These are phyloP conservation scores for Macrosiphum euphorbiae DNA, from an alignment of 2,888 invertebrate genomes.

Conservation along the genomic window DNA sequence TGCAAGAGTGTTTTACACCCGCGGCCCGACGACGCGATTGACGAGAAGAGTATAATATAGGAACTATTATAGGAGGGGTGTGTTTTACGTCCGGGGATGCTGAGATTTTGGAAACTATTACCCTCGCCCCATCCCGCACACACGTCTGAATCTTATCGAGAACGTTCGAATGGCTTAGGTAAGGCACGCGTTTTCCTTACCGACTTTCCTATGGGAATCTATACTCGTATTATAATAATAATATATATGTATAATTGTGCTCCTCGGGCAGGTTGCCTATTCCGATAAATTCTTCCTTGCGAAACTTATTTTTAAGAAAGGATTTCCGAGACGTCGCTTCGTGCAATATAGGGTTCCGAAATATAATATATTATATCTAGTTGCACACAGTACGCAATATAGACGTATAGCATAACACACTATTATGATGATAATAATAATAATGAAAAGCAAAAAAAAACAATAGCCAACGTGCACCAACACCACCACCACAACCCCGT, in stretches of 20 bases:
- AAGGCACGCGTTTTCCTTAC: neutral
- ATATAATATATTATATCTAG: neutral
- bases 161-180: neutral
- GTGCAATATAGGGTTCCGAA: neutral
- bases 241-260: neutral
- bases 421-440: neutral
- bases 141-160: neutral
- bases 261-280: neutral
- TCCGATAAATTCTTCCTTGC: neutral
- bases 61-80: neutral
- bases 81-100: neutral
- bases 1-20: neutral
- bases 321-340: neutral
- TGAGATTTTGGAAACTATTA: neutral
- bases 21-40: neutral
- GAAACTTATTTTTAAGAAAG: neutral
- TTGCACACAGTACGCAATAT: neutral
- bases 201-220: constrained; percentile 2
- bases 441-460: constrained; percentile 12
- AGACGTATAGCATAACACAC: neutral
- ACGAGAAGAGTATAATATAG: neutral
- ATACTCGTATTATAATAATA: neutral
- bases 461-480: neutral
- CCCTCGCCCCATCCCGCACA: neutral
- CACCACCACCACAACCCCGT: neutral